These are phyloP conservation scores for Torymus aiolomorphi DNA, from an alignment of 2,888 invertebrate genomes.

Conservation along the genomic window DNA sequence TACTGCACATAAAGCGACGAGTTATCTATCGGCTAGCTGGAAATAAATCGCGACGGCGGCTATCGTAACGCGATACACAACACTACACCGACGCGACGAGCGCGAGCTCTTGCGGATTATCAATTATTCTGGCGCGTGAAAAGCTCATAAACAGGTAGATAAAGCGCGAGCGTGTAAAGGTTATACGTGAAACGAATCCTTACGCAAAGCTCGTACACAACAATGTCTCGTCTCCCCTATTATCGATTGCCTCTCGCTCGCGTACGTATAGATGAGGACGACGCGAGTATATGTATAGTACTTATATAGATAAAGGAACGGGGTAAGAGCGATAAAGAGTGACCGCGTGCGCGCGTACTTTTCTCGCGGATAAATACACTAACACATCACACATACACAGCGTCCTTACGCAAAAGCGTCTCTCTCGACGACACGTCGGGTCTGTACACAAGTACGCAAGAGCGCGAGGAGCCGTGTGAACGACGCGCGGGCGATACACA, in stretches of 20 bases:
- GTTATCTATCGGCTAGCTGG: slow-evolving; percentile 16
- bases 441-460: slow-evolving; percentile 4
- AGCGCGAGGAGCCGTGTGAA: slow-evolving; percentile 45
- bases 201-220: slow-evolving; percentile 16
- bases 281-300: too few relatives aligned
- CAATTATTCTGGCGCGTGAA: slow-evolving; percentile 15
- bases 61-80: slow-evolving; percentile 1
- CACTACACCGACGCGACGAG: background rate
- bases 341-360: background rate
- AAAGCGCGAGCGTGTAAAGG: background rate
- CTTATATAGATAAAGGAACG: too few relatives aligned
- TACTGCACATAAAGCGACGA: background rate
- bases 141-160: slow-evolving; percentile 9
- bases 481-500: slow-evolving; percentile 50
- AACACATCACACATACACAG: background rate
- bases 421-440: background rate
- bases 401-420: slow-evolving; percentile 42
- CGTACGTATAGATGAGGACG: too few relatives aligned
- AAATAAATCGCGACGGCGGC: background rate
- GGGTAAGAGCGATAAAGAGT: slow-evolving; percentile 6
- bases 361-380: slow-evolving; percentile 13
- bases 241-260: too few relatives aligned
- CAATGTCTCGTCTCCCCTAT: background rate
- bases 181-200: background rate
- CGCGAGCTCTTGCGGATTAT: background rate